These are phyloP conservation scores for Temnothorax curvispinosus DNA, from an alignment of 1,140 invertebrate genomes.

Conservation along the genomic window DNA sequence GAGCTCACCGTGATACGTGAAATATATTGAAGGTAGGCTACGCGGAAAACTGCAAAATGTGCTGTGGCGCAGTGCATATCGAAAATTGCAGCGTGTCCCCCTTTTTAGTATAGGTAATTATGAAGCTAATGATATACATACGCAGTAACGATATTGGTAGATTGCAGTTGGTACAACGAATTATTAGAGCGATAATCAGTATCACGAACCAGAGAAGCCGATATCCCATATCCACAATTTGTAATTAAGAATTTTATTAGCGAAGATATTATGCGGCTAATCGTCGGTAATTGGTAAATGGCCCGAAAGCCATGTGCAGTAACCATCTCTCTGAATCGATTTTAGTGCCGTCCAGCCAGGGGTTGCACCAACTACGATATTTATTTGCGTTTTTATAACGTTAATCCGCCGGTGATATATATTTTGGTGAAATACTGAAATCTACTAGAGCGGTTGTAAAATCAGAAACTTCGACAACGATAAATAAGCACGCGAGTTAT, in stretches of 20 bases:
- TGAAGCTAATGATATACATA: constrained; percentile 57
- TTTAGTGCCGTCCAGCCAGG: constrained; percentile 34
- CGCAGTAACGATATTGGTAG: constrained; percentile 63
- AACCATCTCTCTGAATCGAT: constrained; percentile 58
- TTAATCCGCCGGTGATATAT: constrained; percentile 48
- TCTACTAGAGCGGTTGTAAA: constrained; percentile 3
- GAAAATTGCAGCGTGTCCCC: constrained; percentile 22
- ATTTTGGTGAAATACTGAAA: constrained; percentile 7
- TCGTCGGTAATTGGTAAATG: constrained; percentile 68
- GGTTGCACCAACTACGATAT: constrained; percentile 38
- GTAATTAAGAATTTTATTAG: constrained; percentile 69
- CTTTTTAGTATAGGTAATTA: constrained; percentile 57
- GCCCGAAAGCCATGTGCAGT: constrained; percentile 63
- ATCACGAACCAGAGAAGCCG: constrained; percentile 60
- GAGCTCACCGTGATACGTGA: constrained; percentile 16
- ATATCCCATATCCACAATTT: constrained; percentile 69
- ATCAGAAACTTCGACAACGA: constrained; percentile 9
- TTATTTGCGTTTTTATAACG: constrained; percentile 60
- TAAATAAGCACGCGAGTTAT: constrained; percentile 16
- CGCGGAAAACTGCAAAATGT: constrained; percentile 43
- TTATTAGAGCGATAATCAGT: constrained; percentile 67
- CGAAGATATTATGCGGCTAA: constrained; percentile 68
- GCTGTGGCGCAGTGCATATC: constrained; percentile 24
- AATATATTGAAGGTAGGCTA: constrained; percentile 12
- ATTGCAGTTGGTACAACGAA: constrained; percentile 63